phyloP scores from a whole-genome alignment of 2,797 vertebrate genomes.

The Acanthornis magna region DNA sequence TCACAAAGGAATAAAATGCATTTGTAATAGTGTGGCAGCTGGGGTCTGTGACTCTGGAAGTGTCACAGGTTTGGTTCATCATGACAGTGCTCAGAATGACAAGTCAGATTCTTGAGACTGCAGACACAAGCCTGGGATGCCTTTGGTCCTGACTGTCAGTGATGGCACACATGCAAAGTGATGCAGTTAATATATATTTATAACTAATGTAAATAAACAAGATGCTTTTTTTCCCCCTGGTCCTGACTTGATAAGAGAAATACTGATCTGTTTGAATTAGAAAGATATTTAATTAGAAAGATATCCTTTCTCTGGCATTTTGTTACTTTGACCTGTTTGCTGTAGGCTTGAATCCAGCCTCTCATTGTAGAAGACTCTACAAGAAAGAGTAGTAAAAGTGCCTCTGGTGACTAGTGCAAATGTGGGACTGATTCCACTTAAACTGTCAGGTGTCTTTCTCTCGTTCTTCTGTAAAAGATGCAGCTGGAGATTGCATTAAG shows the following conservation, averaged over 20 bases:
- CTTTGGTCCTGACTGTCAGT: background rate
- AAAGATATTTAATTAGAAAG: background rate
- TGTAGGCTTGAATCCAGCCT: background rate
- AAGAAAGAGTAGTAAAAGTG: background rate
- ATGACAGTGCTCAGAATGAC: background rate
- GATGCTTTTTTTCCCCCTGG: rapidly evolving
- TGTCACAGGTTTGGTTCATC: background rate
- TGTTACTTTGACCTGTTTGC: background rate
- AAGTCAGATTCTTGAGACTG: background rate
- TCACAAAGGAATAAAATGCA: background rate
- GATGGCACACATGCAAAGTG: background rate
- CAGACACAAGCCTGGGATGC: background rate
- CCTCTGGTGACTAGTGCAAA: background rate
- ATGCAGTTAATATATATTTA: background rate
- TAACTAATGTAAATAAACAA: background rate
- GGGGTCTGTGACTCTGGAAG: background rate
- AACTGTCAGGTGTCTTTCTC: background rate
- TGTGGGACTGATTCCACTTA: background rate
- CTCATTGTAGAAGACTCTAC: background rate
- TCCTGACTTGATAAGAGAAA: background rate
- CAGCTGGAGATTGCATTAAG: background rate
- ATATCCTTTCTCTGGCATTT: background rate
- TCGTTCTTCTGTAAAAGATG: background rate
- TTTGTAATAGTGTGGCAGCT: background rate
- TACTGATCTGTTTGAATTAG: background rate